A percentile compares a stretch with the other conserved stretches of the same genome.
phyloP scores from a whole-genome alignment of 1,140 invertebrate species.

The Bombus huntii region DNA sequence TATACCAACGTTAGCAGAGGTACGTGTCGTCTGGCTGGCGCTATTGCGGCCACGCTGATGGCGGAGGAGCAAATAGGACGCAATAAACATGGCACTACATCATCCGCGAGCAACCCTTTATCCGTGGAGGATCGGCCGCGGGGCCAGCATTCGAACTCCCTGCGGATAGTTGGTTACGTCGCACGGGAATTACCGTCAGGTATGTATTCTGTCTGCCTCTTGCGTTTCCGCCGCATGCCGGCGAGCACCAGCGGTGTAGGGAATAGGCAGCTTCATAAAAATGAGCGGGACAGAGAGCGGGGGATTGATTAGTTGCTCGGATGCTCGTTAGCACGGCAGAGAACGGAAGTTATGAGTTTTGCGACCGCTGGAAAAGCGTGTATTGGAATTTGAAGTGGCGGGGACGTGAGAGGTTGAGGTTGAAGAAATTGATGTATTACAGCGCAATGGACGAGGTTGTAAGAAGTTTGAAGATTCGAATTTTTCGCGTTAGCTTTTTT shows the following conservation, averaged over 20 bases:
- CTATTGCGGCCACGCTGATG: slow-evolving; percentile 70
- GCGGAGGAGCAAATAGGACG: slow-evolving; percentile 72
- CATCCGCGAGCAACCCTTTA: slow-evolving; percentile 72
- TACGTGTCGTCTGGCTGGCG: slow-evolving; percentile 29
- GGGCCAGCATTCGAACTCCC: slow-evolving; percentile 52
- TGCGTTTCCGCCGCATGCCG: neutral
- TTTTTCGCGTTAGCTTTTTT: too few relatives aligned
- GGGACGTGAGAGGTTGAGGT: neutral
- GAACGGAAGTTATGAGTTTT: slow-evolving; percentile 20
- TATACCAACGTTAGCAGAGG: neutral
- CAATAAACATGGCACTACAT: slow-evolving; percentile 75
- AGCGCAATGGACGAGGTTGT: neutral
- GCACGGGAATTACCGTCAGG: slow-evolving; percentile 34
- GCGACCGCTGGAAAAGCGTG: neutral
- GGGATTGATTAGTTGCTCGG: slow-evolving; percentile 14
- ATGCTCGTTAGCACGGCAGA: neutral
- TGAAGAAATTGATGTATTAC: neutral
- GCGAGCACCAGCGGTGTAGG: neutral
- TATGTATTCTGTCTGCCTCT: neutral
- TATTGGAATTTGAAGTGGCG: neutral
- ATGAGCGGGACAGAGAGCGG: neutral
- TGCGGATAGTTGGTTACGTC: slow-evolving; percentile 49
- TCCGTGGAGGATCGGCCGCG: slow-evolving; percentile 57
- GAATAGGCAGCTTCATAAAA: neutral
- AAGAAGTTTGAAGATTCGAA: neutral